phyloP scores from a whole-genome alignment of 2,113 vertebrate genomes.

The Scytalopus superciliaris region DNA sequence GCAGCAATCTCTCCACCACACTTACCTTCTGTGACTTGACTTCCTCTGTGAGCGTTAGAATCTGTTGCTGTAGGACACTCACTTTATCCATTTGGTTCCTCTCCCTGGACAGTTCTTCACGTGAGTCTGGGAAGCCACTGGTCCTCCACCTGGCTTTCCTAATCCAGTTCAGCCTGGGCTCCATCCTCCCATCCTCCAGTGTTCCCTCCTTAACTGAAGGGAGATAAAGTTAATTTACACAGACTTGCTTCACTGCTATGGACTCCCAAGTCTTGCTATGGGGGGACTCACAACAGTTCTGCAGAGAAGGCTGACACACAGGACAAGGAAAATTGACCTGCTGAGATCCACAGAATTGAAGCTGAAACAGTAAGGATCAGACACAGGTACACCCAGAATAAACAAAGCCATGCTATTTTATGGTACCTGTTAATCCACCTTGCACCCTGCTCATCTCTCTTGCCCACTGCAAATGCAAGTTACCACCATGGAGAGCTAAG shows the following conservation, averaged over 20 bases:
- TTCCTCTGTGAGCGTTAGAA: conserved; percentile 81
- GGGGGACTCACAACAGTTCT: background rate
- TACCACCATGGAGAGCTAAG: background rate
- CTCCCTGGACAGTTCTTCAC: conserved; percentile 55
- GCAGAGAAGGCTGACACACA: background rate
- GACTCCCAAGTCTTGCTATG: background rate
- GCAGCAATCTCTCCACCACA: background rate
- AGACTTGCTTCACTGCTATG: background rate
- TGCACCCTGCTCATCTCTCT: background rate
- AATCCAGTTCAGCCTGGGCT: conserved; percentile 32
- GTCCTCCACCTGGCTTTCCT: conserved; percentile 70
- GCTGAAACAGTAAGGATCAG: background rate
- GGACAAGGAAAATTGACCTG: background rate
- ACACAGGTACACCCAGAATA: background rate
- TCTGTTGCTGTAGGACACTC: conserved; percentile 80
- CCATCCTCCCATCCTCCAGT: conserved; percentile 19
- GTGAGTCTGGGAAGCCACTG: conserved; percentile 64
- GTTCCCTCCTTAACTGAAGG: conserved; percentile 27
- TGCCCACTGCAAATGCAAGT: background rate
- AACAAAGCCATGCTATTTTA: background rate
- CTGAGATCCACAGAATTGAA: background rate
- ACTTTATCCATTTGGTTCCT: conserved; percentile 63
- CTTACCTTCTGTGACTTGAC: conserved; percentile 91
- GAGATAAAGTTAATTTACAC: background rate
- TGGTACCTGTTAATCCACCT: background rate